Evolutionary conservation across 2,888 invertebrate species (phyloP), one percentile per base, ranked within the genome.

Genomic region (Agrenia bidenticulata): DNA sequence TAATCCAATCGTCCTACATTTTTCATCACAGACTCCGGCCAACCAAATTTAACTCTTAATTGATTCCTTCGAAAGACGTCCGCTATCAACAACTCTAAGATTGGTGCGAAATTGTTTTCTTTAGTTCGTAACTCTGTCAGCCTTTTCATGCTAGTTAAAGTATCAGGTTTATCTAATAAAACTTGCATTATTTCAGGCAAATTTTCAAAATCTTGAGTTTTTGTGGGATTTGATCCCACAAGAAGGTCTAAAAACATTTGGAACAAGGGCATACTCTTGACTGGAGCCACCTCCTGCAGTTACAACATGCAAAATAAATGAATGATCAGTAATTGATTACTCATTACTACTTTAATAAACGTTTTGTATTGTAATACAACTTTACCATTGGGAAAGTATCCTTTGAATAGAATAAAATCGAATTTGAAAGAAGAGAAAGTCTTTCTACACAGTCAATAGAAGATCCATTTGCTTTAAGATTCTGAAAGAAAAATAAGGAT

Each of bases 11-110:
- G 59, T 1, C 74, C 73, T 15, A 71, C 68, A 37, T 61, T 62
- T 50, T 51, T 64, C 1, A 76, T 63, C 4, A 73, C 69, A 39
- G 58, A 26, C 37, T 68, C 69, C 5, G 76, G 74, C 71, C 71
- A 72, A 51, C 62, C 63, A 57, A 73, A 74, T 27, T 70, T 42
- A 26, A 71, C 72, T 50, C 62, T 53, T 11, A 51, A 15, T 51
- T 70, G 66, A 54, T 74, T 74, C 37, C 74, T 55, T 24, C 70
- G 66, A 54, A 73, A 70, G 2, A 74, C 70, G 63, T 76, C 76
- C 11, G 70, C 68, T 21, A 76, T 64, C 1, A 76, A 41, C 42
- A 76, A 67, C 41, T 73, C 72, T 37, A 76, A 56, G 0, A 73
- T 66, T 17, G 76, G 76, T n/a, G 67, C 66, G 59, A 73, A 74